Evolutionary conservation across 2,888 invertebrate species (phyloP), one percentile per base, ranked within the genome.

Genomic region (Ptilodon capucinus): DNA sequence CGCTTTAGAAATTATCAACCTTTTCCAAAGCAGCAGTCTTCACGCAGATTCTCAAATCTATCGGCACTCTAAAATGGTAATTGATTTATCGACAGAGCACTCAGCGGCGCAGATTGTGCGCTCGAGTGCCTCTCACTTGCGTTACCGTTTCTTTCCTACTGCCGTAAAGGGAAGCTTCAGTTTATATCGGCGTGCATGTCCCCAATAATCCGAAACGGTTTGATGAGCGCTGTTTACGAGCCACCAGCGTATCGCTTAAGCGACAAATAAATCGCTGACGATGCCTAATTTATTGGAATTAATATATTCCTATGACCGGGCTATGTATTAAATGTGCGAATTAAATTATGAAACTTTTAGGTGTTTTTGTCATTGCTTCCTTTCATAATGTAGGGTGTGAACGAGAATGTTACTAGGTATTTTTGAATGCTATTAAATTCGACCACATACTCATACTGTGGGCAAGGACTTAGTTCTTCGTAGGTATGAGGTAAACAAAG

Each of bases 191-290:
- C 73, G 67, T 68, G 75, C 74, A 74, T 80, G 81, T 76, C 64
- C 69, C 74, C 77, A 76, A 79, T 84, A 84, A 83, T 78, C 76
- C 74, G 51, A 52, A 63, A 51, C 64, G 56, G 73, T 76, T 82
- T 81, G 82, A 86, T 75, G 84, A 84, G 78, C 68, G 59, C 78
- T 84, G 82, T 85, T 86, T 86, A 86, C 80, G 84, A 84, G 62
- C 76, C 57, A 65, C 63, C 67, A 70, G 76, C 75, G 81, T 83
- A 84, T 82, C 83, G 79, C 71, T 78, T 75, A 72, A 80, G 77
- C 75, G 76, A 76, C 63, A 77, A 82, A 86, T 86, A 86, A 86
- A 86, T 85, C 80, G 84, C 80, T 80, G 80, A 79, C 81, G 82
- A 82, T 79, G 80, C 77, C 73, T 79, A 84, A 85, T 85, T 86